Conservation (phyloP, 2,888 invertebrate species). For the Aphidius colemani region DNA sequence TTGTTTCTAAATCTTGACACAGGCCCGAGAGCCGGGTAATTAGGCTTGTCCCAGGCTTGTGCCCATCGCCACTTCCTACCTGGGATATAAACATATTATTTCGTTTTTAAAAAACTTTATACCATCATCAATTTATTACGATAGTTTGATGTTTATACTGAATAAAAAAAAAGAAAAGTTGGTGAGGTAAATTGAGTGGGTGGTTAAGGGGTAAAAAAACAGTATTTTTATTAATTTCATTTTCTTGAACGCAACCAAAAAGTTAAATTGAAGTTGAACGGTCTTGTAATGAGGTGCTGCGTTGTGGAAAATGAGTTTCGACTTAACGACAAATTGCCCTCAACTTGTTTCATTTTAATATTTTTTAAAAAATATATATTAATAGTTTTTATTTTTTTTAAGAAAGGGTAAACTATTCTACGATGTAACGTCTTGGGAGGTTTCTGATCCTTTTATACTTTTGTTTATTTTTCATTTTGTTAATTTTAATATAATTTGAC, state of each 20-base stretch:
- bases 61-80: too few relatives aligned
- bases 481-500: slow-evolving; percentile 3
- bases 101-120: slow-evolving; percentile 11
- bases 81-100: too few relatives aligned
- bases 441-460: neutral
- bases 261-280: slow-evolving; percentile 51
- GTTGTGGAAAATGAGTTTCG: slow-evolving; percentile 48
- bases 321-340: slow-evolving; percentile 49
- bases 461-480: slow-evolving; percentile 10
- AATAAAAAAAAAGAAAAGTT: neutral
- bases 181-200: slow-evolving; percentile 12
- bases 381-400: neutral
- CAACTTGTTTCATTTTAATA: slow-evolving; percentile 2
- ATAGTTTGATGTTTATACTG: slow-evolving; percentile 18
- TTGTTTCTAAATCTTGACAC: too few relatives aligned
- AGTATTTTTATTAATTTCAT: slow-evolving; percentile 32
- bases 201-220: slow-evolving; percentile 20
- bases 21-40: too few relatives aligned
- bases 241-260: slow-evolving; percentile 33
- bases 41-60: too few relatives aligned
- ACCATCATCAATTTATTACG: slow-evolving; percentile 18
- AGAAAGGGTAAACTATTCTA: too few relatives aligned
- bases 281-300: slow-evolving; percentile 47
- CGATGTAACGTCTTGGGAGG: too few relatives aligned
- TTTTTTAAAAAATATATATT: neutral